Conservation (phyloP, 1,140 invertebrate species). For the Pseudomyrmex sp. region DNA sequence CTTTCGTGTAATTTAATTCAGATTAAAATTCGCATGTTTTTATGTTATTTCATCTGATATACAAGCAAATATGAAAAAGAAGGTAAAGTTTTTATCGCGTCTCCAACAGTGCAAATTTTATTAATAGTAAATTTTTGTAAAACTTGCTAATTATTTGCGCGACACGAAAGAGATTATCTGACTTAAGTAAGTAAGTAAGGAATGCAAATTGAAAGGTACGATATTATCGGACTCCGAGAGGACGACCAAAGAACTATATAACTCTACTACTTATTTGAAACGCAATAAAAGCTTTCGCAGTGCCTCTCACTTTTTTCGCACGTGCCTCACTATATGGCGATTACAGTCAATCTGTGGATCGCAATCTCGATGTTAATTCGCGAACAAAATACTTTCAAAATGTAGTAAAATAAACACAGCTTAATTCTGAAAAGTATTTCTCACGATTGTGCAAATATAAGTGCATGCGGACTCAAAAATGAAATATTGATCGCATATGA, state of each 20-base stretch:
- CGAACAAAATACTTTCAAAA: not conserved
- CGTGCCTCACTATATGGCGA: not conserved
- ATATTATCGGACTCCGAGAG: conserved; percentile 21
- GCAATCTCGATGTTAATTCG: conserved; percentile 44
- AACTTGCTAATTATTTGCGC: not conserved
- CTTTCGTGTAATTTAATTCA: no score
- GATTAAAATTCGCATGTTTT: no score
- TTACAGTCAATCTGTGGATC: conserved; percentile 28
- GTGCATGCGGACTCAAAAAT: conserved; percentile 34
- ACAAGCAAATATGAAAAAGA: no score
- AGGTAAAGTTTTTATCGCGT: no score
- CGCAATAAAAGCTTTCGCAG: conserved; percentile 44
- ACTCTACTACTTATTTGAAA: conserved; percentile 1
- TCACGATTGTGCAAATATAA: conserved; percentile 21
- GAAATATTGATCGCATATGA: conserved; percentile 51
- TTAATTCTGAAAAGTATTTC: not conserved
- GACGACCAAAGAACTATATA: conserved; percentile 3
- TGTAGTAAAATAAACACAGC: conserved; percentile 25
- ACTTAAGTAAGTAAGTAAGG: not conserved
- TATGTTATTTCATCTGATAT: no score
- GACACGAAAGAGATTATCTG: conserved; percentile 10
- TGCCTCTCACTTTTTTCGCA: not conserved
- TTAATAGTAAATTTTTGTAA: not conserved
- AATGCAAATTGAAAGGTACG: conserved; percentile 13
- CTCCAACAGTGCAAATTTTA: no score